phyloP scores from a whole-genome alignment of 2,113 vertebrate genomes.

The Strix uralensis region DNA sequence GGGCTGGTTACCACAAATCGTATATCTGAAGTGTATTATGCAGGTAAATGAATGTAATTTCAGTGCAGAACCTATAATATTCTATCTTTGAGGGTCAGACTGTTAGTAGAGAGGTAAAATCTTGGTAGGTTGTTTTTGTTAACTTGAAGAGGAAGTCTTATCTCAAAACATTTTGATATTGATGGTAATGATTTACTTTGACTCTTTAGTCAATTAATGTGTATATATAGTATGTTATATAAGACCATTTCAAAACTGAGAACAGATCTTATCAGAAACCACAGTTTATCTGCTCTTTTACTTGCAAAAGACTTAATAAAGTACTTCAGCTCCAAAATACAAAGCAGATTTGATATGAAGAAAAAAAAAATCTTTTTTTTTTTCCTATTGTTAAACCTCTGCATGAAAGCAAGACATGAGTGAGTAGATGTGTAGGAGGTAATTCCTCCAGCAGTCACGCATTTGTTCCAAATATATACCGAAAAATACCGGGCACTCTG shows the following conservation, averaged over 20 bases:
- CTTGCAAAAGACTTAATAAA: neutral
- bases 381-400: neutral
- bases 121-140: neutral
- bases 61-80: neutral
- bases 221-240: neutral
- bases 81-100: neutral
- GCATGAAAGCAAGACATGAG: neutral
- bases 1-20: neutral
- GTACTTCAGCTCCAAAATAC: neutral
- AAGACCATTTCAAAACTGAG: neutral
- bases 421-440: slow-evolving; percentile 16
- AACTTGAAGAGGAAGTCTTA: neutral
- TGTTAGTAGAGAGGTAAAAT: neutral
- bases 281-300: neutral
- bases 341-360: neutral
- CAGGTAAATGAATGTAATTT: neutral
- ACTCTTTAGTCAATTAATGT: neutral
- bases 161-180: neutral
- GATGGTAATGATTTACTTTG: neutral
- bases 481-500: neutral
- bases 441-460: neutral
- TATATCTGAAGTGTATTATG: neutral
- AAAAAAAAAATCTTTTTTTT: neutral
- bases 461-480: slow-evolving; percentile 32
- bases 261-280: neutral